phyloP scores from a whole-genome alignment of 2,113 vertebrate species.

The Athene noctua region DNA sequence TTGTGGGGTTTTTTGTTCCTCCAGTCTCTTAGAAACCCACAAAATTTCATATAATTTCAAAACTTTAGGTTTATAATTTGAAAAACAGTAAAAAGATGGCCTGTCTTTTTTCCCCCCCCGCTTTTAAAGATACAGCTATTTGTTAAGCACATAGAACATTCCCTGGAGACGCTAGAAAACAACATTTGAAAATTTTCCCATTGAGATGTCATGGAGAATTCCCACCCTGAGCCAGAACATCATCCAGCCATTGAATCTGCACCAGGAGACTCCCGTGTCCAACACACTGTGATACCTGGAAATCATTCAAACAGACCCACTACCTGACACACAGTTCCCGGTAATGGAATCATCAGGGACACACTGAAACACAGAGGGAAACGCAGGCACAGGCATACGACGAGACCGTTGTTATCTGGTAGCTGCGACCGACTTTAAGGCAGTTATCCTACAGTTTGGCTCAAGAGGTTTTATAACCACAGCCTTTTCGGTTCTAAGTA shows the following conservation, averaged over 20 bases:
- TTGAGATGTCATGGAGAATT: not conserved
- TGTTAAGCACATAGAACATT: not conserved
- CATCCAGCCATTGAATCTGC: not conserved
- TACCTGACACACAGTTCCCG: not conserved
- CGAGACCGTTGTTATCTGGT: fast-evolving
- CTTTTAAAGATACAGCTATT: not conserved
- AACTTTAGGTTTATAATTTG: not conserved
- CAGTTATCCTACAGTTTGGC: not conserved
- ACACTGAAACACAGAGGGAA: not conserved
- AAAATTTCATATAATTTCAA: not conserved
- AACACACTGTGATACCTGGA: not conserved
- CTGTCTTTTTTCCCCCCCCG: fast-evolving
- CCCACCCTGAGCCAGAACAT: not conserved
- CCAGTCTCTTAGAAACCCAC: not conserved
- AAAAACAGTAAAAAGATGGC: not conserved
- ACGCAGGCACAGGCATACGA: fast-evolving
- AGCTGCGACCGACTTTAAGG: not conserved
- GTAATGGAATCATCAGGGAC: not conserved
- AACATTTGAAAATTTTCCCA: not conserved
- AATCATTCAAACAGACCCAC: not conserved
- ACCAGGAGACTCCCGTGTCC: not conserved
- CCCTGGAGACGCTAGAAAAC: not conserved
- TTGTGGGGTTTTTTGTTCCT: not conserved
- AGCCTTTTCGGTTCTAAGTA: not conserved
- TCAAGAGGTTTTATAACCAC: not conserved